Conservation (phyloP, 2,797 vertebrate species). For the Taenioides sp. region DNA sequence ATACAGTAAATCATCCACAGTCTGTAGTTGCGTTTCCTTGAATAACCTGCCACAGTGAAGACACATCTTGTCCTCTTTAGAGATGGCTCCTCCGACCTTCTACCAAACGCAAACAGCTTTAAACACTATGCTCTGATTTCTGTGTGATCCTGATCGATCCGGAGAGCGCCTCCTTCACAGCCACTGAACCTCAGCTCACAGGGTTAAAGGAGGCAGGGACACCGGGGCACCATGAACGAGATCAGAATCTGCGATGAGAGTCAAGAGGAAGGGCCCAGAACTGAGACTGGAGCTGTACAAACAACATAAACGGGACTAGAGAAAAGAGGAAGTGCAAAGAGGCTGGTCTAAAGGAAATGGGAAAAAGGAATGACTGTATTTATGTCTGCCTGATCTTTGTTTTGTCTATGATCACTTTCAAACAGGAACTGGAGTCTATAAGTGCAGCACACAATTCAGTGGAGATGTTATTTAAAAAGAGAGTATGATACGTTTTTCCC, state of each 20-base stretch:
- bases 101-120: slow-evolving; percentile 57
- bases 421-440: not conserved
- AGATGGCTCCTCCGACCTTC: slow-evolving; percentile 56
- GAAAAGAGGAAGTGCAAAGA: slow-evolving; percentile 24
- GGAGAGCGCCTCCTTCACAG: slow-evolving; percentile 62
- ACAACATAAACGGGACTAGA: slow-evolving; percentile 7
- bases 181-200: slow-evolving; percentile 69
- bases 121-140: slow-evolving; percentile 57
- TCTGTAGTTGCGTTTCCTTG: not conserved
- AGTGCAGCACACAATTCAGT: slow-evolving; percentile 5
- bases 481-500: too few relatives aligned
- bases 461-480: not conserved
- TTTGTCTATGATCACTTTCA: not conserved
- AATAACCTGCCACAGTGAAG: slow-evolving; percentile 23
- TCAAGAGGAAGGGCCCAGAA: slow-evolving; percentile 27
- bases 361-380: not conserved
- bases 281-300: slow-evolving; percentile 22
- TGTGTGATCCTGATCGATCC: slow-evolving; percentile 68
- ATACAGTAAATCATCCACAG: not conserved
- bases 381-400: not conserved
- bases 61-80: slow-evolving; percentile 31
- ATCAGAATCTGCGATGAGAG: slow-evolving; percentile 66
- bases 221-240: slow-evolving; percentile 53
- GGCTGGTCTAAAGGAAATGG: not conserved
- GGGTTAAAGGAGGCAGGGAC: slow-evolving; percentile 73